Conservation (phyloP, 53 echinoderm and acorn worm species). For the Henricia sp. region DNA sequence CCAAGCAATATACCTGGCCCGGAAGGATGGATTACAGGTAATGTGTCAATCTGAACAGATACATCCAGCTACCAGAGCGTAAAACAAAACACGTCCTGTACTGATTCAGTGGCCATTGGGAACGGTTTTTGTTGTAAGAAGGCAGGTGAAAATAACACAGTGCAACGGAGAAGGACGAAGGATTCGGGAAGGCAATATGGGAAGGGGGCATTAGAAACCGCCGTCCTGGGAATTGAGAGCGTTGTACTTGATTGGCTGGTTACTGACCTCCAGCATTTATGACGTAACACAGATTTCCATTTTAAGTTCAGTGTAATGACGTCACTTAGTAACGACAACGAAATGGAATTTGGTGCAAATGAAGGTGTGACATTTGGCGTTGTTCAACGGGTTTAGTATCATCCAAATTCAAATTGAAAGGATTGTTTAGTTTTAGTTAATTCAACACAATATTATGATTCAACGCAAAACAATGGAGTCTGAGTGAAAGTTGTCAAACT, state of each 20-base stretch:
- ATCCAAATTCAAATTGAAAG: too few species aligned
- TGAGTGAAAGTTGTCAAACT: too few species aligned
- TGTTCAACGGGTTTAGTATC: too few species aligned
- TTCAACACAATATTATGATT: too few species aligned
- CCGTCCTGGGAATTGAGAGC: neutral
- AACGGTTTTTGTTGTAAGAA: slow-evolving; percentile 31
- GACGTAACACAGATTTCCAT: too few species aligned
- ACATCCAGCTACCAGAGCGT: slow-evolving; percentile 23
- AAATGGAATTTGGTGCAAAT: too few species aligned
- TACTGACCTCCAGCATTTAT: slow-evolving; percentile 13
- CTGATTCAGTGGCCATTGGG: slow-evolving; percentile 39
- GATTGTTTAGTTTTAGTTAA: too few species aligned
- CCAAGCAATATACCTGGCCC: neutral
- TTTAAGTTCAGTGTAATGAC: too few species aligned
- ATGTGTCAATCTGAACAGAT: neutral
- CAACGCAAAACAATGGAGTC: too few species aligned
- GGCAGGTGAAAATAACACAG: slow-evolving; percentile 49
- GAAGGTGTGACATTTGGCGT: too few species aligned
- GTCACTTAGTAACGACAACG: too few species aligned
- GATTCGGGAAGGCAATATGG: too few species aligned
- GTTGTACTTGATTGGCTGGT: neutral
- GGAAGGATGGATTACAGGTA: neutral
- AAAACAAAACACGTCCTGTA: slow-evolving; percentile 17
- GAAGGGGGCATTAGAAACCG: neutral
- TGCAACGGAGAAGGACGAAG: slow-evolving; percentile 5